Evolutionary conservation across 2,113 vertebrate genomes (phyloP).

Genomic region (Climacteris rufus): DNA sequence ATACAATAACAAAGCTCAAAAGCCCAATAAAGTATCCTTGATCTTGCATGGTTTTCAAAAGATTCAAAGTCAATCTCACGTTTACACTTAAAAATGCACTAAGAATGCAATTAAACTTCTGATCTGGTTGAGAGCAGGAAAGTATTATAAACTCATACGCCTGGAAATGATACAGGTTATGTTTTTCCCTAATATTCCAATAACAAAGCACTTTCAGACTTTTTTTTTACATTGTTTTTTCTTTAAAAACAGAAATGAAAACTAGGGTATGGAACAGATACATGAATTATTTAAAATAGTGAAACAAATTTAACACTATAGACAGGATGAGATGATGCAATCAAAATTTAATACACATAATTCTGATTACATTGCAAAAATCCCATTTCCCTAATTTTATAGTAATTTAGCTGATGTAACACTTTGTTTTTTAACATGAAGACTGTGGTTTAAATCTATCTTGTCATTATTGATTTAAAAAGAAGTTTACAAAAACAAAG

Average conservation of each 20-base stretch:
- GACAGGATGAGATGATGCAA: background rate
- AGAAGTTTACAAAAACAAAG: background rate
- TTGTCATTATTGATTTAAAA: background rate
- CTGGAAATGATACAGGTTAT: background rate
- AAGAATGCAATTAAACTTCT: background rate
- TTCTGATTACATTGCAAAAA: background rate
- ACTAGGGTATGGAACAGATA: background rate
- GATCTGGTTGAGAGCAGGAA: background rate
- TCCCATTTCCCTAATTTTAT: background rate
- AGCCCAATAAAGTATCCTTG: background rate
- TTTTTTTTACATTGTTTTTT: background rate
- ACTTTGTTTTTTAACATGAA: background rate
- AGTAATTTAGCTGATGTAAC: background rate
- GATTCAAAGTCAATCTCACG: background rate
- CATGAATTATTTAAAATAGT: background rate
- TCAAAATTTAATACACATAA: background rate
- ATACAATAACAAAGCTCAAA: background rate
- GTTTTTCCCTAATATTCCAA: background rate
- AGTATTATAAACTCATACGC: background rate
- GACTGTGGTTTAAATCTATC: background rate
- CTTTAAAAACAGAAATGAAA: background rate
- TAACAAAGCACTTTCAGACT: background rate
- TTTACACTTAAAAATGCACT: background rate
- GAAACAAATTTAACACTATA: background rate
- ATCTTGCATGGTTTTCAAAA: background rate